Evolutionary conservation across 2,888 invertebrate genomes (phyloP), one percentile per base, ranked within the genome.

Genomic region (Pheosia tremula): DNA sequence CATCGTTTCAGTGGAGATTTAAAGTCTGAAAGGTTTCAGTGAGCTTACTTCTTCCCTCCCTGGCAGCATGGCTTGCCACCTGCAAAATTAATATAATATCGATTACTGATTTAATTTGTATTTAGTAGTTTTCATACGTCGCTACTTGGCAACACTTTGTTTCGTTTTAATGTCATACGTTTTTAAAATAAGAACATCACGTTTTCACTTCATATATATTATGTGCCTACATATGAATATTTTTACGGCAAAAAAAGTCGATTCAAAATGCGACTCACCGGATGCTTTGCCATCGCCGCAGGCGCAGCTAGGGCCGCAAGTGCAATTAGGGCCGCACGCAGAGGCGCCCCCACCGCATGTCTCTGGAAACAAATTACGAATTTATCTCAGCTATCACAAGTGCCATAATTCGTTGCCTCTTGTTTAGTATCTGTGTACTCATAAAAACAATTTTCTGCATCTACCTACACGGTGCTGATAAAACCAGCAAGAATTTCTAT

Each of bases 241-340:
- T 41, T 41, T 41, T 5, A 5, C 41, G 3, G 3, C 41, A 5
- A 41, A 41, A 7, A n/a, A n/a, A 11, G 43, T 0, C 43, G 10
- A 43, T 4, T 43, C 1, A 9, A 43, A 24, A 36, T 3, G 43
- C 7, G 53, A 68, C 67, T 66, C 38, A 83, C 83, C 83, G 49
- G 84, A 81, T 57, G 84, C 67, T 58, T 84, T 83, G 67, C 83
- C 84, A 81, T 84, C 84, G 66, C 92, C 93, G 82, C 95, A 95
- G 37, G 94, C 90, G 86, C 95, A 95, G 77, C 81, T 90, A 13
- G 94, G 94, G 61, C 95, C 95, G 81, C 95, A 95, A 56, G 94
- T 94, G 89, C 95, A 95, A 77, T 85, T 88, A 5, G 87, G 82
- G 53, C 95, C 94, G 80, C 95, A 95, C 47, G 93, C 93, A 62